phyloP scores from a whole-genome alignment of 2,113 vertebrate genomes.

The Fulica atra region DNA sequence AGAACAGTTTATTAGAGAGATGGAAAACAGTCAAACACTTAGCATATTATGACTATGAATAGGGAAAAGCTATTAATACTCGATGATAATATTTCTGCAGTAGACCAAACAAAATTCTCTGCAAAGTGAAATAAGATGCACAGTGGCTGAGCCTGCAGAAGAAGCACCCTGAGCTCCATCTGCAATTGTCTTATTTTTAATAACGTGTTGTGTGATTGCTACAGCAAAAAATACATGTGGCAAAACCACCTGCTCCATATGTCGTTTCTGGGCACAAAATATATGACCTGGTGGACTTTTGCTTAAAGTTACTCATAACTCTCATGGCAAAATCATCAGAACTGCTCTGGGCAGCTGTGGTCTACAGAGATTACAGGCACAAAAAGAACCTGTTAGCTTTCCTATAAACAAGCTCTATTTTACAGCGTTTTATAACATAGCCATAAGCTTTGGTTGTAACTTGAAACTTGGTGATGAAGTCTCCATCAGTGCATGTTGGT shows the following conservation, averaged over 20 bases:
- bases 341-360: neutral
- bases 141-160: neutral
- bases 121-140: neutral
- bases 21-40: slow-evolving; percentile 20
- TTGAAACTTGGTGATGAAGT: neutral
- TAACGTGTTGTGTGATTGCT: neutral
- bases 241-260: neutral
- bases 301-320: neutral
- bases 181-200: neutral
- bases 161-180: neutral
- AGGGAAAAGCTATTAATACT: slow-evolving; percentile 20
- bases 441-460: neutral
- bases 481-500: neutral
- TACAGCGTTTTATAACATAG: neutral
- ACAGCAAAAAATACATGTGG: neutral
- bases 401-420: neutral
- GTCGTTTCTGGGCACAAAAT: neutral
- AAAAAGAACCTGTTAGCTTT: neutral
- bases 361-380: neutral
- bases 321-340: neutral
- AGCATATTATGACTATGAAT: neutral
- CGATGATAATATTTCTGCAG: slow-evolving; percentile 18
- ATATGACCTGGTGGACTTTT: fast-evolving
- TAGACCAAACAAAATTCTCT: neutral
- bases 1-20: neutral